Evolutionary conservation across 2,797 vertebrate genomes (phyloP).

Genomic region (Ptychobarbus kaznakovi): DNA sequence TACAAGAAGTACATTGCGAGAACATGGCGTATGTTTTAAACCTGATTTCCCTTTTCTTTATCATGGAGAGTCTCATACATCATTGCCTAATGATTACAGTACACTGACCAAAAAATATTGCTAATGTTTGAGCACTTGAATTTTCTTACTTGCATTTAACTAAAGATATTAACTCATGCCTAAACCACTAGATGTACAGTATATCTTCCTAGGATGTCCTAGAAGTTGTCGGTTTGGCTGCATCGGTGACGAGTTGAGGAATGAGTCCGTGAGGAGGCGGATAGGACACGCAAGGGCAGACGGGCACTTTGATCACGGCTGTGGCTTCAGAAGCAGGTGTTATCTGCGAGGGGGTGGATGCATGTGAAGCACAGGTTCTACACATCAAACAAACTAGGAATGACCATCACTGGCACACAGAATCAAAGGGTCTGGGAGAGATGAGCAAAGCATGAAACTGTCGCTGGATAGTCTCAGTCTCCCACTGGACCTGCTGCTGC

Average conservation of each 20-base stretch:
- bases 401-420: constrained; percentile 23
- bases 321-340: constrained; percentile 32
- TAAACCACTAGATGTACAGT: not conserved
- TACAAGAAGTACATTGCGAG: too few species aligned
- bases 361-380: not conserved
- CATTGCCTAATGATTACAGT: not conserved
- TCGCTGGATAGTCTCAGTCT: not conserved
- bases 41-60: too few species aligned
- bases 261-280: not conserved
- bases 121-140: not conserved
- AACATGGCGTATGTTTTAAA: too few species aligned
- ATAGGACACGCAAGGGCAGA: constrained; percentile 19
- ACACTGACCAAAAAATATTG: not conserved
- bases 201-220: not conserved
- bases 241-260: not conserved
- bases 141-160: not conserved
- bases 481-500: constrained; percentile 18
- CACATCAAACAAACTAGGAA: constrained; percentile 40
- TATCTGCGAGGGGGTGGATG: constrained; percentile 12
- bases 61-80: not conserved
- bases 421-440: constrained; percentile 8
- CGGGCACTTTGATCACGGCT: constrained; percentile 18
- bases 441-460: constrained; percentile 20
- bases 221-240: not conserved
- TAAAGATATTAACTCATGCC: not conserved